A percentile compares a stretch with the other conserved stretches of the same genome.
phyloP scores from a whole-genome alignment of 2,113 vertebrate genomes.

The Periophthalmus modestus region DNA sequence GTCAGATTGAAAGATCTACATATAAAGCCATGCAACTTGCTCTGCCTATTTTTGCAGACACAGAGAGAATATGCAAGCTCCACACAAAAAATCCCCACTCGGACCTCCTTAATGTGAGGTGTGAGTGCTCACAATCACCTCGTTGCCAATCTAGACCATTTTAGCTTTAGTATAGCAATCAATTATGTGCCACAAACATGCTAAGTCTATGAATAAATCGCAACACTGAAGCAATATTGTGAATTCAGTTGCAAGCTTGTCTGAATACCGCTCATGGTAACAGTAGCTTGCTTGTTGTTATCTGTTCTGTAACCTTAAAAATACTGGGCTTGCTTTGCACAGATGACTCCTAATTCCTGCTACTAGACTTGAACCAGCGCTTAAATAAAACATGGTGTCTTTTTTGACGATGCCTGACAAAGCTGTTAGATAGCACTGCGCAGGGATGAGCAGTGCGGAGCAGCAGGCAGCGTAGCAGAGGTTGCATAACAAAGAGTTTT shows the following conservation, averaged over 20 bases:
- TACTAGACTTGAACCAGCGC: conserved; percentile 16
- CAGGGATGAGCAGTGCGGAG: conserved; percentile 43
- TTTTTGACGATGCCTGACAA: conserved; percentile 39
- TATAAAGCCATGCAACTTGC: no score
- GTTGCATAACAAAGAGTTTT: conserved; percentile 75
- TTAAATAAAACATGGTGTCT: conserved; percentile 36
- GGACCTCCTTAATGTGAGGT: no score
- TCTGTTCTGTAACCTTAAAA: neutral
- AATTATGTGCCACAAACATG: no score
- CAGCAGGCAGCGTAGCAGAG: conserved; percentile 66
- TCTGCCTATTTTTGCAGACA: no score
- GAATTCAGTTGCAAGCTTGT: neutral
- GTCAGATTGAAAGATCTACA: no score
- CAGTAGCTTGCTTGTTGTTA: neutral
- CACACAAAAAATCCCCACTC: no score
- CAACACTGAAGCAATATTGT: no score
- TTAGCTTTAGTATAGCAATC: no score
- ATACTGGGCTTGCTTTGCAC: conserved; percentile 16
- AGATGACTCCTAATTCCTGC: conserved; percentile 19
- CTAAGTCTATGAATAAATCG: no score
- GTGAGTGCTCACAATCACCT: no score
- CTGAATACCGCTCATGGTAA: neutral
- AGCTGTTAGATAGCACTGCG: conserved; percentile 29
- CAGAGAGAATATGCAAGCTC: no score
- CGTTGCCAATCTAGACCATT: no score